Evolutionary conservation across 2,888 invertebrate species (phyloP).

Genomic region (Melieria crassipennis): DNA sequence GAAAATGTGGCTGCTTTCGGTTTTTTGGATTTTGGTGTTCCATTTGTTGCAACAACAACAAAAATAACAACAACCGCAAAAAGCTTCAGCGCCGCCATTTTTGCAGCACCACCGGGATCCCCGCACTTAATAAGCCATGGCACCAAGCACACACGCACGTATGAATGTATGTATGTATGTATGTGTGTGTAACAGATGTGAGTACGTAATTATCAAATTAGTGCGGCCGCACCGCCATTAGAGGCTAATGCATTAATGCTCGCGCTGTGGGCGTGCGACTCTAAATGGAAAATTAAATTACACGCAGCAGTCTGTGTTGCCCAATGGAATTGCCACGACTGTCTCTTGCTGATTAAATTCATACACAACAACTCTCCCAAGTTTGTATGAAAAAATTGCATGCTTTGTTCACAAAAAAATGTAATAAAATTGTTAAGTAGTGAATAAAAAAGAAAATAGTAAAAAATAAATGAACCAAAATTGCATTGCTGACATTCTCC

Average conservation of each 20-base stretch:
- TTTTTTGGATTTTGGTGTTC: constrained; percentile 9
- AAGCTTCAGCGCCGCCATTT: not conserved
- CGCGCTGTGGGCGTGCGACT: not conserved
- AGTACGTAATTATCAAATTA: constrained; percentile 46
- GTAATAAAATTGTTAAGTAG: no score
- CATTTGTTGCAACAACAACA: constrained; percentile 6
- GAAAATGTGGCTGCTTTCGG: not conserved
- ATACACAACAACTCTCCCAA: no score
- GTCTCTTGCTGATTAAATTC: no score
- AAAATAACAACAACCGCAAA: constrained; percentile 7
- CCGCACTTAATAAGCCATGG: not conserved
- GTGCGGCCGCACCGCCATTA: constrained; percentile 33
- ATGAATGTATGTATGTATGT: constrained; percentile 13
- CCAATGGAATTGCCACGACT: no score
- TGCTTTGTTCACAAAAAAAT: no score
- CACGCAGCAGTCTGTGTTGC: no score
- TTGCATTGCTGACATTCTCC: no score
- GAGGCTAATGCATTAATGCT: constrained; percentile 20
- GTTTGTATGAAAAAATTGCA: no score
- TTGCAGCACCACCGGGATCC: no score
- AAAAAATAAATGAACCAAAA: no score
- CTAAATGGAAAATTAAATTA: no score
- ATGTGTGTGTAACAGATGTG: constrained; percentile 17
- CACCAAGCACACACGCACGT: not conserved
- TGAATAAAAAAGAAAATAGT: no score